Evolutionary conservation across 2,888 invertebrate species (phyloP).

Genomic region (Gastrophysa polygoni): DNA sequence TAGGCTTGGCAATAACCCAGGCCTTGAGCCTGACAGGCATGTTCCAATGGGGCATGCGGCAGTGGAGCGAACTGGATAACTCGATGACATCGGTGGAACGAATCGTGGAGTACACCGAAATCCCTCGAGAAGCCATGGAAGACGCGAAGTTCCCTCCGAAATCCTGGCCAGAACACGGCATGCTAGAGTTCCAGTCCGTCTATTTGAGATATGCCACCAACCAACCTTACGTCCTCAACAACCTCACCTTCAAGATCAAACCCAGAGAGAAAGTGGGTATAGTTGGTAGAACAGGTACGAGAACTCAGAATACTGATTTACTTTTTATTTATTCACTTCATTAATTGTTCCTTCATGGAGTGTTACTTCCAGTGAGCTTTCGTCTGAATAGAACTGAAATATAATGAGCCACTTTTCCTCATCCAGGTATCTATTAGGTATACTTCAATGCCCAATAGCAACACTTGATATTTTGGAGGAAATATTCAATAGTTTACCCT

Average conservation of each 20-base stretch:
- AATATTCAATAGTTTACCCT: too few relatives aligned
- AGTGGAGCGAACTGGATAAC: constrained; percentile 62
- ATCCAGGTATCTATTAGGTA: too few relatives aligned
- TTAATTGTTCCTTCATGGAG: too few relatives aligned
- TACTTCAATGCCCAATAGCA: too few relatives aligned
- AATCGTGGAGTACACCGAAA: constrained; percentile 58
- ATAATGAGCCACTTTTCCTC: too few relatives aligned
- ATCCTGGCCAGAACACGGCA: constrained; percentile 77
- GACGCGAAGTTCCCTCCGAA: constrained; percentile 72
- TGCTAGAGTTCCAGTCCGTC: constrained; percentile 71
- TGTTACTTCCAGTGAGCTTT: too few relatives aligned
- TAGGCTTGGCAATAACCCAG: constrained; percentile 56
- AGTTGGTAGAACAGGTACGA: constrained; percentile 81
- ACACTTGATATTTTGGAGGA: too few relatives aligned
- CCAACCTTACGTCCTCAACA: constrained; percentile 76
- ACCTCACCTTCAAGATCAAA: constrained; percentile 70
- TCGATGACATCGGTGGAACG: constrained; percentile 92
- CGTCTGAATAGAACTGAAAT: too few relatives aligned
- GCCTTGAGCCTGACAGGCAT: constrained; percentile 58
- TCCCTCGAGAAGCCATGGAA: constrained; percentile 57
- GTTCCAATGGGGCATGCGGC: constrained; percentile 85
- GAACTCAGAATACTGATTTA: too few relatives aligned
- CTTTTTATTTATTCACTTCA: too few relatives aligned
- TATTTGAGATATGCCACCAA: constrained; percentile 68
- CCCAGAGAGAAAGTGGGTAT: constrained; percentile 79